A percentile compares a stretch with the other conserved stretches of the same genome.
Conservation (phyloP, 2,888 invertebrate genomes). For the Dryocosmus kuriphilus region DNA sequence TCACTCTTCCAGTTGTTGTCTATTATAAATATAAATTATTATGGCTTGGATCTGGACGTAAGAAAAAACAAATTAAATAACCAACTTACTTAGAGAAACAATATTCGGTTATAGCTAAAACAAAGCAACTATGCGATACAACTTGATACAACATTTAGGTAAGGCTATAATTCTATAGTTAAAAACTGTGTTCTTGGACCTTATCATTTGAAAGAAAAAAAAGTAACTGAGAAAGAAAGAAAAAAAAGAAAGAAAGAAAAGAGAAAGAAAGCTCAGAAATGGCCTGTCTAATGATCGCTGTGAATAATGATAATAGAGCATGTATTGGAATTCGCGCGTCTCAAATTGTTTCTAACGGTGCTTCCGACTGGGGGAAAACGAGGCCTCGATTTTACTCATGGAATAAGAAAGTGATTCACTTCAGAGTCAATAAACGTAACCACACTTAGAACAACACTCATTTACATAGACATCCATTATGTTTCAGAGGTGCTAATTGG, state of each 20-base stretch:
- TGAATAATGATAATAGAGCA: slow-evolving; percentile 13
- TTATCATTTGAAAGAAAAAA: slow-evolving; percentile 18
- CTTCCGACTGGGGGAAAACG: not conserved
- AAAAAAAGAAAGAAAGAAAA: too few relatives aligned
- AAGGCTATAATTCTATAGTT: too few relatives aligned
- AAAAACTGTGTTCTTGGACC: not conserved
- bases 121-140: too few relatives aligned
- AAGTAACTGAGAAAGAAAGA: too few relatives aligned
- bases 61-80: too few relatives aligned
- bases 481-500: too few relatives aligned
- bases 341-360: slow-evolving; percentile 8
- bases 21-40: too few relatives aligned
- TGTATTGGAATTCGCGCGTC: not conserved
- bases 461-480: not conserved
- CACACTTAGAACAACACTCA: not conserved
- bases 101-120: too few relatives aligned
- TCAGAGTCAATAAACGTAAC: not conserved
- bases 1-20: too few relatives aligned
- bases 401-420: not conserved
- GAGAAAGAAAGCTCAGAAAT: not conserved
- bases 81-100: too few relatives aligned
- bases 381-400: not conserved
- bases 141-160: too few relatives aligned
- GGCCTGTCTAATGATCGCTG: not conserved
- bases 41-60: too few relatives aligned